Evolutionary conservation across 2,797 vertebrate genomes (phyloP).

Genomic region (Brachymystax lenok): DNA sequence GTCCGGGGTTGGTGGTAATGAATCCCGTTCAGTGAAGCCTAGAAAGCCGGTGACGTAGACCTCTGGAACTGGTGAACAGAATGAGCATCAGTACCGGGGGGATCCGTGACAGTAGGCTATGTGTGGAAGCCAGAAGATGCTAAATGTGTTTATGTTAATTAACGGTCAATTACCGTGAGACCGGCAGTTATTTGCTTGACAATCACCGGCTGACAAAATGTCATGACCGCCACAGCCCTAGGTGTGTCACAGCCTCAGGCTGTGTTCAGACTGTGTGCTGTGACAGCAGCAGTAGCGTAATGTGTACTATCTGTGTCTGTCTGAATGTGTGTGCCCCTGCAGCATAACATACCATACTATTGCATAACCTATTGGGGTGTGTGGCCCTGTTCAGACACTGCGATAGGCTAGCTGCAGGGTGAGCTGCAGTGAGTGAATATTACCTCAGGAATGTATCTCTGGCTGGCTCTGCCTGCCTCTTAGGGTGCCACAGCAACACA

Average conservation of each 20-base stretch:
- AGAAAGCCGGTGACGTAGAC: no score
- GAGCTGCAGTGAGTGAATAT: slow-evolving; percentile 1
- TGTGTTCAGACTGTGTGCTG: not conserved
- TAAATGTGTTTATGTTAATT: no score
- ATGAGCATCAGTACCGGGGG: no score
- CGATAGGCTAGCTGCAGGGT: not conserved
- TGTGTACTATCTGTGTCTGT: not conserved
- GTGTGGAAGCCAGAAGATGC: no score
- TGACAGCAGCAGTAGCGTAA: not conserved
- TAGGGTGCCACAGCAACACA: slow-evolving; percentile 15
- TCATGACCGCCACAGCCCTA: not conserved
- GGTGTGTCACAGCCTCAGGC: not conserved
- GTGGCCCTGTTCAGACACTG: not conserved
- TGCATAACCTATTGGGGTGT: not conserved
- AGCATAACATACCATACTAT: not conserved
- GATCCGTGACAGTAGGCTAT: no score
- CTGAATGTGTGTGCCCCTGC: not conserved
- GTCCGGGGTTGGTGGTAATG: no score
- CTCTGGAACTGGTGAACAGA: no score
- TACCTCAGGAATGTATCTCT: slow-evolving; percentile 51
- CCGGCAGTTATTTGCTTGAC: no score
- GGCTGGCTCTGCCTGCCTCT: slow-evolving; percentile 14
- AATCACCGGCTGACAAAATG: no score
- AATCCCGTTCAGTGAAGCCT: no score
- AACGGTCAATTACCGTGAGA: no score